phyloP scores from a whole-genome alignment of 2,888 invertebrate species.

The Euplexia lucipara region DNA sequence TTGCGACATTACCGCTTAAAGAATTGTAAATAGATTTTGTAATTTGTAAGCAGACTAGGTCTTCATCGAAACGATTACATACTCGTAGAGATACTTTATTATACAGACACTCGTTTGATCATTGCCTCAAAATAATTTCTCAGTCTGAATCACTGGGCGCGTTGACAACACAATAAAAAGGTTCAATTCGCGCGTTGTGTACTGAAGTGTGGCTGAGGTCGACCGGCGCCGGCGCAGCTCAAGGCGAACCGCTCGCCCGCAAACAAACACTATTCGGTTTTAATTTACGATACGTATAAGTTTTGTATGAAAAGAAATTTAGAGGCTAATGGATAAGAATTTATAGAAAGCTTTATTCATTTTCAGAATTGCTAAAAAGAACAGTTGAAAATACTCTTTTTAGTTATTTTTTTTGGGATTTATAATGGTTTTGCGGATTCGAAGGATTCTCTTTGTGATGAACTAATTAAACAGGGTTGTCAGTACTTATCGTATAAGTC shows the following conservation, averaged over 20 bases:
- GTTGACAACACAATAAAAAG: constrained; percentile 62
- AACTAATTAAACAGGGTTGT: neutral
- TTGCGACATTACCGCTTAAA: constrained; percentile 9
- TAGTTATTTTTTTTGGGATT: too few species aligned
- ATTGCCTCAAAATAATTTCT: constrained; percentile 41
- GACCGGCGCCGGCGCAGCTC: constrained; percentile 66
- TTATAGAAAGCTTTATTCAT: constrained; percentile 2
- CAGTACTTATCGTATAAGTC: neutral
- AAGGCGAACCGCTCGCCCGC: constrained; percentile 73
- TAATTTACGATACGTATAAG: constrained; percentile 44
- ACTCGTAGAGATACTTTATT: constrained; percentile 8
- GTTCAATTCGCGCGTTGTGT: constrained; percentile 57
- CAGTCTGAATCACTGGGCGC: constrained; percentile 35
- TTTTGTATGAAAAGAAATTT: constrained; percentile 38
- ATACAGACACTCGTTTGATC: constrained; percentile 33
- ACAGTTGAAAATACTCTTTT: neutral
- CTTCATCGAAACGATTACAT: constrained; percentile 10
- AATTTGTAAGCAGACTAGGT: constrained; percentile 2
- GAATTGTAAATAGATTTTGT: constrained; percentile 34
- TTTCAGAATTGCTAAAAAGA: neutral
- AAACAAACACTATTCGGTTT: constrained; percentile 40
- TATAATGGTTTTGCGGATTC: too few species aligned
- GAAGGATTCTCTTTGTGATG: neutral
- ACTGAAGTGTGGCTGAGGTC: constrained; percentile 64
- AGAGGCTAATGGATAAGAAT: constrained; percentile 14